A percentile compares a stretch with the other conserved stretches of the same genome.
These are phyloP conservation scores for Sitobion miscanthi DNA, from an alignment of 1,140 invertebrate species.

Conservation along the genomic window DNA sequence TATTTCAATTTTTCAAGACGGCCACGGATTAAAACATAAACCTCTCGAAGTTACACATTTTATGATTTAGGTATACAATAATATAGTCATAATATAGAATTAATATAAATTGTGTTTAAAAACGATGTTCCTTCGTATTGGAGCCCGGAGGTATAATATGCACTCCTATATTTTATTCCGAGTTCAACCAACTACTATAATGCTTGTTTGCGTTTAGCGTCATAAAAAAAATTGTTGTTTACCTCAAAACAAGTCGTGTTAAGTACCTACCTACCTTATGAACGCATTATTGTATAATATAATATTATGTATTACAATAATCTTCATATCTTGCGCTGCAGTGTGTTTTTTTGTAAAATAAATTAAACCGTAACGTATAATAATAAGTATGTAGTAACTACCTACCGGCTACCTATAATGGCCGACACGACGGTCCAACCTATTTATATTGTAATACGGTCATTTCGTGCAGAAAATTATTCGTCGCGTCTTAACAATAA, in stretches of 20 bases:
- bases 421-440: too few relatives aligned
- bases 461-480: too few relatives aligned
- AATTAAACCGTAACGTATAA: too few relatives aligned
- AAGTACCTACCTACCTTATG: background rate
- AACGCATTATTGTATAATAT: background rate
- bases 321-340: background rate
- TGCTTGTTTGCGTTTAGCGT: background rate
- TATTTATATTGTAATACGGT: too few relatives aligned
- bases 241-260: background rate
- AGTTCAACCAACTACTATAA: background rate
- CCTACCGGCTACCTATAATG: too few relatives aligned
- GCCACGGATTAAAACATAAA: background rate
- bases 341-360: background rate
- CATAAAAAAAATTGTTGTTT: background rate
- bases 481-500: too few relatives aligned
- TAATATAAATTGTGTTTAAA: background rate
- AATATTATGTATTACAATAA: background rate
- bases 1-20: background rate
- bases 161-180: background rate
- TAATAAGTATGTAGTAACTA: too few relatives aligned
- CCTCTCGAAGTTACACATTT: background rate
- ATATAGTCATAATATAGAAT: background rate
- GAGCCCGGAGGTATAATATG: background rate
- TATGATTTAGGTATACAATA: background rate
- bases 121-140: background rate